Percentiles rank a stretch among this genome's conserved stretches.
Conservation (phyloP, 1,140 invertebrate species). For the Panagrolaimus sp. region DNA sequence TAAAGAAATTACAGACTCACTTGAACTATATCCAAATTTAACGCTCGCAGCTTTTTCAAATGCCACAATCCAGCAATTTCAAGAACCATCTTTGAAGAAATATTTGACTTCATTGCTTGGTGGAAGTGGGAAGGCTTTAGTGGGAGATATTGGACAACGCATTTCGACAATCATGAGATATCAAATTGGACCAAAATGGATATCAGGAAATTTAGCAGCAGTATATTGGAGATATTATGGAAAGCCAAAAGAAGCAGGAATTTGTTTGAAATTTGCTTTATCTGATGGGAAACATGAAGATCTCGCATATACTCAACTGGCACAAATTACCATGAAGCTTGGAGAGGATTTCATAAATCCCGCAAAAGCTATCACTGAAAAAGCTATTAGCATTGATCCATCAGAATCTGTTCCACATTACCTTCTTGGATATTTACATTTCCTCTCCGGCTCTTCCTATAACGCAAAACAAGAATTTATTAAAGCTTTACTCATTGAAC, state of each 20-base stretch:
- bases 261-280: constrained; percentile 6
- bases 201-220: constrained; percentile 14
- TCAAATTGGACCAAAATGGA: constrained; percentile 23
- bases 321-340: neutral
- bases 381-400: neutral
- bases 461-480: neutral
- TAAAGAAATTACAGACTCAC: neutral
- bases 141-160: neutral
- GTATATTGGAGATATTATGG: constrained; percentile 19
- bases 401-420: neutral
- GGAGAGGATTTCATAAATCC: neutral
- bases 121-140: neutral
- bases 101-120: neutral
- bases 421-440: neutral
- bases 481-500: neutral
- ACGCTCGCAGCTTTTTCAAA: neutral
- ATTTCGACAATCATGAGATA: neutral
- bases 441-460: neutral
- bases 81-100: neutral
- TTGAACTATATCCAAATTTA: neutral
- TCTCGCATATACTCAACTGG: constrained; percentile 16
- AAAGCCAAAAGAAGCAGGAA: constrained; percentile 14
- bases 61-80: neutral
- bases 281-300: neutral
- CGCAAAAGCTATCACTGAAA: constrained; percentile 8